Conservation (phyloP, 2,888 invertebrate genomes). For the Limenitis camilla region DNA sequence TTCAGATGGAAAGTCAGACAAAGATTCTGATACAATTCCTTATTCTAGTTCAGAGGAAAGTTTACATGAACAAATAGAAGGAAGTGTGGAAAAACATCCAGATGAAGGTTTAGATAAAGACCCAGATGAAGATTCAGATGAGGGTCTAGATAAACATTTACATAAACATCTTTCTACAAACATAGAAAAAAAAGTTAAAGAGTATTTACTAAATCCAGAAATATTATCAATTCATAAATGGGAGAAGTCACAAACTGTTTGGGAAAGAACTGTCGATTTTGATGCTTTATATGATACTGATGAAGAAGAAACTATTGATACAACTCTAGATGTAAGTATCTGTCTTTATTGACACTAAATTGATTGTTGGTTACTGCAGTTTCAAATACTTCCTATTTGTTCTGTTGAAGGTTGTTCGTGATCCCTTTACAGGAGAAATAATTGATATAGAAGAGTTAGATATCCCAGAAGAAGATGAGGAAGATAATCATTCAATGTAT, state of each 20-base stretch:
- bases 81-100: too few relatives aligned
- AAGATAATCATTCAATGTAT: conserved; percentile 78
- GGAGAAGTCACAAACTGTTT: conserved; percentile 79
- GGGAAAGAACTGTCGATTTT: conserved; percentile 28
- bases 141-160: too few relatives aligned
- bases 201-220: conserved; percentile 80
- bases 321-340: conserved; percentile 51
- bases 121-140: too few relatives aligned
- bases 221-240: conserved; percentile 82
- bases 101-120: too few relatives aligned
- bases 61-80: too few relatives aligned
- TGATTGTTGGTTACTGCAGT: conserved; percentile 22
- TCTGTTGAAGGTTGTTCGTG: conserved; percentile 75
- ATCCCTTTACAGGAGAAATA: conserved; percentile 84
- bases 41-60: too few relatives aligned
- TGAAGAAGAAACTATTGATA: conserved; percentile 52
- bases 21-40: too few relatives aligned
- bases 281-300: conserved; percentile 56
- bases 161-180: conserved; percentile 62
- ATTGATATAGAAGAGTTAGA: conserved; percentile 75
- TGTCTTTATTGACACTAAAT: background rate
- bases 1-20: too few relatives aligned
- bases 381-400: conserved; percentile 2
- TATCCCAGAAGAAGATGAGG: conserved; percentile 59
- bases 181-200: conserved; percentile 77